Percentiles rank a stretch among this genome's conserved stretches.
Conservation (phyloP, 2,888 invertebrate species). For the Ceratothoa steindachneri region DNA sequence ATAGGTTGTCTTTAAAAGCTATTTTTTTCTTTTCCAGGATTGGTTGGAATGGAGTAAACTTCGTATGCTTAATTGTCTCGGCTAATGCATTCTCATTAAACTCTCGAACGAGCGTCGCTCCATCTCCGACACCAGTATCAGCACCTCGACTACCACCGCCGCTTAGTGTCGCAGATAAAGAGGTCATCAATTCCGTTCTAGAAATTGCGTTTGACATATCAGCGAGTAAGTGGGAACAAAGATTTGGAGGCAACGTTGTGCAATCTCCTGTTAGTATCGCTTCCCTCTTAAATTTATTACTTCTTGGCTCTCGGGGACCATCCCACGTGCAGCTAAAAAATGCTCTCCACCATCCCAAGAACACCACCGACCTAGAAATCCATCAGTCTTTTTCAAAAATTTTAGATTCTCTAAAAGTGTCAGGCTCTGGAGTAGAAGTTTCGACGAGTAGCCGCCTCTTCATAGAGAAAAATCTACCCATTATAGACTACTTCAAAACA, state of each 20-base stretch:
- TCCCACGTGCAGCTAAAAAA: slow-evolving; percentile 48
- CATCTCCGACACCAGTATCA: no score
- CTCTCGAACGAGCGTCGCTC: no score
- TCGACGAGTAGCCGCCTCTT: slow-evolving; percentile 35
- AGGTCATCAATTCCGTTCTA: slow-evolving; percentile 5
- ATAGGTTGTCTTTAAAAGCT: no score
- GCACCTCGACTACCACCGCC: not conserved
- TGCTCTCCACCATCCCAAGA: slow-evolving; percentile 27
- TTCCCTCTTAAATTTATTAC: slow-evolving; percentile 53
- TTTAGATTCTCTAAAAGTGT: not conserved
- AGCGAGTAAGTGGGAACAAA: not conserved
- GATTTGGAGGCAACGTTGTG: slow-evolving; percentile 51
- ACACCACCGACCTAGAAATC: not conserved
- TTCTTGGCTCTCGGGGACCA: slow-evolving; percentile 53
- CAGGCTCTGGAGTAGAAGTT: slow-evolving; percentile 19
- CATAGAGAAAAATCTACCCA: slow-evolving; percentile 17
- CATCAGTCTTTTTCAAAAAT: slow-evolving; percentile 25
- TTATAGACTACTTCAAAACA: slow-evolving; percentile 19
- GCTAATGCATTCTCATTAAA: no score
- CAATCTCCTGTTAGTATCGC: slow-evolving; percentile 55
- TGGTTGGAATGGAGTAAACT: no score
- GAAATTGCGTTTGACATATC: slow-evolving; percentile 10
- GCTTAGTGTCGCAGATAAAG: no score
- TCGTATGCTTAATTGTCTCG: no score
- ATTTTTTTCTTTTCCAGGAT: no score